These are phyloP conservation scores for Telmatochromis brachygnathus DNA, from an alignment of 2,113 vertebrate species.

Conservation along the genomic window DNA sequence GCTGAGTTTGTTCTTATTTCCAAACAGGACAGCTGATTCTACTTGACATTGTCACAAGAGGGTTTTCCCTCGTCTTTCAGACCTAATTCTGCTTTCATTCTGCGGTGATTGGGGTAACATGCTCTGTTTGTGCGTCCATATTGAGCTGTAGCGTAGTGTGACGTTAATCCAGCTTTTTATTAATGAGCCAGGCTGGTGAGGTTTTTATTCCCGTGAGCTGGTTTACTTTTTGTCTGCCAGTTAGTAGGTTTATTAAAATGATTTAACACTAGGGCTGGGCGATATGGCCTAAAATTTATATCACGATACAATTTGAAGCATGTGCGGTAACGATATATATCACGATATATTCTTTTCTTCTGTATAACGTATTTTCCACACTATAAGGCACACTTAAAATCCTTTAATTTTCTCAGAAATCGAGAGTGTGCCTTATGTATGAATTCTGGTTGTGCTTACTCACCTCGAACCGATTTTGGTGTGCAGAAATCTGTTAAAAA, in stretches of 20 bases:
- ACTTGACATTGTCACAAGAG: background rate
- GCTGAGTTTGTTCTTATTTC: background rate
- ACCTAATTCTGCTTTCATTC: background rate
- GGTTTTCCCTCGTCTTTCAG: background rate
- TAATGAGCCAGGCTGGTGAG: background rate
- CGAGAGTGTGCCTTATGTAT: background rate
- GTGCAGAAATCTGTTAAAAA: background rate
- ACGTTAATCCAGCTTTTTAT: background rate
- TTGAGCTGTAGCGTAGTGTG: background rate
- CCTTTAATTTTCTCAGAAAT: background rate
- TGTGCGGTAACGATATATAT: background rate
- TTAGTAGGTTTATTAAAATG: background rate
- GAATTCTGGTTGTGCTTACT: background rate
- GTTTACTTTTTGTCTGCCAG: background rate
- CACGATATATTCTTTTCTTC: background rate
- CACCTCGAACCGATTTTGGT: rapidly evolving
- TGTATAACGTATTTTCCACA: background rate
- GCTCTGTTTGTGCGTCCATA: background rate
- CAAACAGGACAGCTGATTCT: background rate
- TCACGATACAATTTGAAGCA: background rate
- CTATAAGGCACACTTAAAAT: background rate
- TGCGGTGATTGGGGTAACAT: background rate
- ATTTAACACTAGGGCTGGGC: background rate
- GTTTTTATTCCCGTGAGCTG: background rate
- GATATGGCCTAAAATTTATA: background rate